Conservation (phyloP, 1,140 invertebrate species). For the Dinoponera quadriceps region DNA sequence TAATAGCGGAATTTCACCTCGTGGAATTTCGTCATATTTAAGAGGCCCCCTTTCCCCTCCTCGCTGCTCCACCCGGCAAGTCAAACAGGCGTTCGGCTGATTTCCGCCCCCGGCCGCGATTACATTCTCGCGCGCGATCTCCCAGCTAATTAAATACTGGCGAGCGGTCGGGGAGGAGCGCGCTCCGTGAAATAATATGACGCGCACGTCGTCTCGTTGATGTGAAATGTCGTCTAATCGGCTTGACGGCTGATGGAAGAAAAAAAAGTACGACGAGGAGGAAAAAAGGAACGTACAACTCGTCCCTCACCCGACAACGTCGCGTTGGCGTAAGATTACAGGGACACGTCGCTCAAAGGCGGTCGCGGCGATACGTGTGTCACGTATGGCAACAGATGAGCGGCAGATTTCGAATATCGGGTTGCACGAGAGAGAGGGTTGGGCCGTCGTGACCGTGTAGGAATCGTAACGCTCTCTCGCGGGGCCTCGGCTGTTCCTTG, state of each 20-base stretch:
- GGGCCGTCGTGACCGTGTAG: constrained; percentile 30
- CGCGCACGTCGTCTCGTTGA: neutral
- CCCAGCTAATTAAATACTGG: neutral
- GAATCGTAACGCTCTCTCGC: constrained; percentile 43
- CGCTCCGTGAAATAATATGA: neutral
- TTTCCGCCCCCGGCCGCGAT: neutral
- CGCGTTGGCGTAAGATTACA: constrained; percentile 69
- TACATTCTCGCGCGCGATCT: neutral
- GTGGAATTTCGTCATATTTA: constrained; percentile 20
- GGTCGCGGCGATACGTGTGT: constrained; percentile 46
- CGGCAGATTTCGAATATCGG: constrained; percentile 70
- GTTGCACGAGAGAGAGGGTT: constrained; percentile 69
- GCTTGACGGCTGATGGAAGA: neutral
- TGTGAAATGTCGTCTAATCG: neutral
- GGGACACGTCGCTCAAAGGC: constrained; percentile 70
- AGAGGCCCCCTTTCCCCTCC: too few species aligned
- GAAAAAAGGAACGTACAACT: neutral
- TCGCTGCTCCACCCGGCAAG: too few species aligned
- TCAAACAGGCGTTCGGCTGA: neutral
- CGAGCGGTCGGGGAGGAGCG: neutral
- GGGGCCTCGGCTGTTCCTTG: neutral
- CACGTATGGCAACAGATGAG: constrained; percentile 66
- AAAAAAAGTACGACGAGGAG: neutral
- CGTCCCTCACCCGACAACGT: constrained; percentile 26
- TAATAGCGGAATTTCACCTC: constrained; percentile 43